These are phyloP conservation scores for Perca flavescens DNA, from an alignment of 2,113 vertebrate species.

Conservation along the genomic window DNA sequence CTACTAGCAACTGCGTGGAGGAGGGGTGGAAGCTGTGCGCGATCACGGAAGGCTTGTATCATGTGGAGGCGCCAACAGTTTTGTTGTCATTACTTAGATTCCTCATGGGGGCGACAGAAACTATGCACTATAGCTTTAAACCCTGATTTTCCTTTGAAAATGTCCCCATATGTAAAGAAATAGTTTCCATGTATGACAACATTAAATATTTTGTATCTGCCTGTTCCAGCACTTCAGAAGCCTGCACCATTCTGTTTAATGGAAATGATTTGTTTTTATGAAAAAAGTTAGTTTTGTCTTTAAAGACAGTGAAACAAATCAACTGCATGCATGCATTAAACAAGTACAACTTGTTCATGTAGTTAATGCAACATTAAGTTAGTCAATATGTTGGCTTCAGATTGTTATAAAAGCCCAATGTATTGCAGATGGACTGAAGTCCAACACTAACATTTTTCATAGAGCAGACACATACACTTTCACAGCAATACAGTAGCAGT, in stretches of 20 bases:
- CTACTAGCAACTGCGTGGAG: too few relatives aligned
- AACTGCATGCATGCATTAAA: background rate
- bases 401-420: background rate
- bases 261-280: background rate
- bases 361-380: background rate
- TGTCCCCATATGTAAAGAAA: slow-evolving; percentile 3
- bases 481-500: background rate
- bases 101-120: too few relatives aligned
- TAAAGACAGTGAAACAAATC: background rate
- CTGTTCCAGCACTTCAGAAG: background rate
- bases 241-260: slow-evolving; percentile 23
- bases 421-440: background rate
- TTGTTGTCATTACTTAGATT: too few relatives aligned
- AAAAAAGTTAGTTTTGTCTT: background rate
- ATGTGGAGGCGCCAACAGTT: too few relatives aligned
- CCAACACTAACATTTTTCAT: background rate
- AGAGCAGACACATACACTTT: background rate
- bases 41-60: too few relatives aligned
- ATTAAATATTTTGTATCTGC: background rate
- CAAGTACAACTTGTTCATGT: background rate
- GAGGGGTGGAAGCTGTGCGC: too few relatives aligned
- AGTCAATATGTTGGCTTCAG: background rate
- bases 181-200: slow-evolving; percentile 15
- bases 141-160: background rate
- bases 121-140: background rate